Conservation (phyloP, 2,797 vertebrate genomes). For the Acridotheres tristis region DNA sequence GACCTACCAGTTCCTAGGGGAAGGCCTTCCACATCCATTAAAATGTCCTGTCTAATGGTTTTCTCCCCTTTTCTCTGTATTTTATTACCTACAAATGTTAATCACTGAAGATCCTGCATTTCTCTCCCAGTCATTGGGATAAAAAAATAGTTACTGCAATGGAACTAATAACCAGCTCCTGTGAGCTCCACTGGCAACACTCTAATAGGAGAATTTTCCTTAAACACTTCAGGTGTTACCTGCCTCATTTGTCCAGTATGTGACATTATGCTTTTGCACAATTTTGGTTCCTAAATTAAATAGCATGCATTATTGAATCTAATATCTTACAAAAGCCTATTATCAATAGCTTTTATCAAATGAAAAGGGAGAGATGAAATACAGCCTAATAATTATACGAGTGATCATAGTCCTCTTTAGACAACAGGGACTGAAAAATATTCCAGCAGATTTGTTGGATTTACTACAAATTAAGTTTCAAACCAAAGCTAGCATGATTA, state of each 20-base stretch:
- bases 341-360: constrained; percentile 40
- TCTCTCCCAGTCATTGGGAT: not conserved
- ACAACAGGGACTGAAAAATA: not conserved
- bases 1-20: not conserved
- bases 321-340: constrained; percentile 18
- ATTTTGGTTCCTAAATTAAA: constrained; percentile 35
- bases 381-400: constrained; percentile 10
- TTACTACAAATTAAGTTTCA: not conserved
- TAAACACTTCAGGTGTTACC: not conserved
- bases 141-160: not conserved
- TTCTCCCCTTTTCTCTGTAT: not conserved
- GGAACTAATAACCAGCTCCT: not conserved
- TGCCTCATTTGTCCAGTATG: constrained; percentile 11
- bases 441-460: not conserved
- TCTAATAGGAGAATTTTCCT: not conserved
- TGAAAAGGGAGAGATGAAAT: constrained; percentile 6
- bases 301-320: constrained; percentile 49
- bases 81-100: not conserved
- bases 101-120: not conserved
- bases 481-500: not conserved
- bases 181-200: not conserved
- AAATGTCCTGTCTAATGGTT: not conserved
- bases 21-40: not conserved
- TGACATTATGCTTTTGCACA: not conserved
- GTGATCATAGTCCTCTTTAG: not conserved